Conservation (phyloP, 2,797 vertebrate species). For the Takifugu ocellatus region DNA sequence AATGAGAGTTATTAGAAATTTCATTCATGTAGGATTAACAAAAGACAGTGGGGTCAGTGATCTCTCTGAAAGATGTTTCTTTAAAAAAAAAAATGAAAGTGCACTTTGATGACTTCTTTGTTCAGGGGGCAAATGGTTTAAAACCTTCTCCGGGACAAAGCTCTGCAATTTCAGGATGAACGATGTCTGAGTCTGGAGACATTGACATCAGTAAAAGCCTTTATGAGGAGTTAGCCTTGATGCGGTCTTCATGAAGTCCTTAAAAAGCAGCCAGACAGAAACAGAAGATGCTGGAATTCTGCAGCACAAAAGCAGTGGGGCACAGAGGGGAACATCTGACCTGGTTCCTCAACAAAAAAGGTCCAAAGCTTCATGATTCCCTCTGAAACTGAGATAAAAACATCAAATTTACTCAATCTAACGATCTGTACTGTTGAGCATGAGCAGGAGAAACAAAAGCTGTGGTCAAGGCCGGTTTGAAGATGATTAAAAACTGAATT, state of each 20-base stretch:
- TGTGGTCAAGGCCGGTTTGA: conserved; percentile 56
- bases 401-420: conserved; percentile 34
- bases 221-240: conserved; percentile 41
- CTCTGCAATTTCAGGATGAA: conserved; percentile 28
- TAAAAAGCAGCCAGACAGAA: conserved; percentile 16
- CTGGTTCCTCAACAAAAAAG: conserved; percentile 5
- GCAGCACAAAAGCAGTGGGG: conserved; percentile 37
- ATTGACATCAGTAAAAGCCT: conserved; percentile 9
- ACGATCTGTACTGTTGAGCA: conserved; percentile 36
- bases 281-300: conserved; percentile 13
- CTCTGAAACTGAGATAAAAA: conserved; percentile 20
- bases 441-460: conserved; percentile 23
- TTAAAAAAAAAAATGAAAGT: conserved; percentile 1
- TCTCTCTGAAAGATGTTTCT: conserved; percentile 5
- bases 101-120: conserved; percentile 35
- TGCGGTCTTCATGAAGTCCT: conserved; percentile 32
- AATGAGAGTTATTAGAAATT: conserved; percentile 19
- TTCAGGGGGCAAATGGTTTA: conserved; percentile 27
- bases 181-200: conserved; percentile 24
- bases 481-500: conserved; percentile 51
- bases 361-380: not conserved
- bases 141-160: conserved; percentile 26
- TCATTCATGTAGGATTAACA: conserved; percentile 19
- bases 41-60: conserved; percentile 14
- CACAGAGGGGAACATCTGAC: conserved; percentile 32